phyloP scores from a whole-genome alignment of 64 coral and sea anemone species.

The Montipora cactus region DNA sequence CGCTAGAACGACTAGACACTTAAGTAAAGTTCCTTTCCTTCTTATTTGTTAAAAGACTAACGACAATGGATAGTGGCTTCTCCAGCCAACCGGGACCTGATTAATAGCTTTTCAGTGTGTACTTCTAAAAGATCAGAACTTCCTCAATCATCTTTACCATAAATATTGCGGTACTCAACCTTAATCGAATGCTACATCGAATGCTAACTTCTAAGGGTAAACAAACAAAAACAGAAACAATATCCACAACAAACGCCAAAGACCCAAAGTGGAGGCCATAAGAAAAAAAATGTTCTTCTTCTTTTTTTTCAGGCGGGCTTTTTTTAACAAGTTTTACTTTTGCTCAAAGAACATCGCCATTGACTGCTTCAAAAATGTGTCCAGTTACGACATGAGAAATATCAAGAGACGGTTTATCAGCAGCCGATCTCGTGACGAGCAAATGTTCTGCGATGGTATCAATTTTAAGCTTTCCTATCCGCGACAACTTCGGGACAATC shows the following conservation, averaged over 20 bases:
- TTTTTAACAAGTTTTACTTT: neutral
- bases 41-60: too few species aligned
- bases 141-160: too few species aligned
- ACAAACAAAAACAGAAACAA: neutral
- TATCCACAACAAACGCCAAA: neutral
- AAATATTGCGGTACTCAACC: too few species aligned
- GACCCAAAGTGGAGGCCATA: neutral
- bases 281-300: neutral
- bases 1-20: too few species aligned
- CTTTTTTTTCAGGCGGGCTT: neutral
- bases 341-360: neutral
- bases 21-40: too few species aligned
- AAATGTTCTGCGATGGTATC: neutral
- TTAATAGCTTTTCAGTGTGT: too few species aligned
- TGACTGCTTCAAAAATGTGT: neutral
- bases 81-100: too few species aligned
- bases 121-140: too few species aligned
- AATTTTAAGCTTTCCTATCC: slow-evolving; percentile 1
- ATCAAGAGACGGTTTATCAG: neutral
- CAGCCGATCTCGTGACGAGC: neutral
- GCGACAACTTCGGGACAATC: neutral
- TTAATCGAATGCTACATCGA: too few species aligned
- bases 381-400: neutral
- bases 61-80: too few species aligned
- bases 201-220: too few species aligned